These are phyloP conservation scores for Sphaeramia orbicularis DNA, from an alignment of 2,797 vertebrate genomes.

Conservation along the genomic window DNA sequence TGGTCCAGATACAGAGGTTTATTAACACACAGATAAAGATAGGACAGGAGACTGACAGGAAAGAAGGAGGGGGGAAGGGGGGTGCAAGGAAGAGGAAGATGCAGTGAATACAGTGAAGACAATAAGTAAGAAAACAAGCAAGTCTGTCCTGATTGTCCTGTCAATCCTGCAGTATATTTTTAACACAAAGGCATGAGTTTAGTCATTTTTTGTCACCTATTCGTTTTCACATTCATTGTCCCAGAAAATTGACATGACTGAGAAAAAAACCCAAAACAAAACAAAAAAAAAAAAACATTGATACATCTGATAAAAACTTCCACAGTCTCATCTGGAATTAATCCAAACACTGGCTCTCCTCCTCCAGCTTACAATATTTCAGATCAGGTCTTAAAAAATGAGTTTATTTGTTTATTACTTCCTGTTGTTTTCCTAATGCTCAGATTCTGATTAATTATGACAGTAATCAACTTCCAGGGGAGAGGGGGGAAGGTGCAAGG, in stretches of 20 bases:
- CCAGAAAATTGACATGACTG: slow-evolving; percentile 10
- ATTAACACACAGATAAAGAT: slow-evolving; percentile 75
- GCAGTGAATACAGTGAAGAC: slow-evolving; percentile 57
- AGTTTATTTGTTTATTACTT: slow-evolving; percentile 13
- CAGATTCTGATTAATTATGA: slow-evolving; percentile 45
- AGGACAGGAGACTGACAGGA: slow-evolving; percentile 23
- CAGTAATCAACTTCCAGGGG: slow-evolving; percentile 27
- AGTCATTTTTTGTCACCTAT: not conserved
- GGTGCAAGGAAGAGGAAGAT: not conserved
- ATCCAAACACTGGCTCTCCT: slow-evolving; percentile 7
- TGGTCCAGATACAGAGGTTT: slow-evolving; percentile 79
- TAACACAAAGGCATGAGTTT: slow-evolving; percentile 15
- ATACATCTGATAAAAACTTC: slow-evolving; percentile 29
- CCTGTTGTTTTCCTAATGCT: slow-evolving; percentile 20
- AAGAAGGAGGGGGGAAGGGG: slow-evolving; percentile 1
- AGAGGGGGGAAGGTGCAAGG: slow-evolving; percentile 2
- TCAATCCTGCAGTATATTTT: slow-evolving; percentile 23
- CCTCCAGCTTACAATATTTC: slow-evolving; percentile 9
- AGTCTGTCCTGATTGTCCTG: slow-evolving; percentile 38
- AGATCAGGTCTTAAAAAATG: not conserved
- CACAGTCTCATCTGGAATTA: slow-evolving; percentile 8
- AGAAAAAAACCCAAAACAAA: too few species aligned
- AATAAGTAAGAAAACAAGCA: slow-evolving; percentile 36
- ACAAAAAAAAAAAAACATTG: slow-evolving; percentile 4
- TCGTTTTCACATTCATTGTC: slow-evolving; percentile 23